A percentile compares a stretch with the other conserved stretches of the same genome.
Conservation (phyloP, 1,140 invertebrate species). For the Pseudomyrmex sp. region DNA sequence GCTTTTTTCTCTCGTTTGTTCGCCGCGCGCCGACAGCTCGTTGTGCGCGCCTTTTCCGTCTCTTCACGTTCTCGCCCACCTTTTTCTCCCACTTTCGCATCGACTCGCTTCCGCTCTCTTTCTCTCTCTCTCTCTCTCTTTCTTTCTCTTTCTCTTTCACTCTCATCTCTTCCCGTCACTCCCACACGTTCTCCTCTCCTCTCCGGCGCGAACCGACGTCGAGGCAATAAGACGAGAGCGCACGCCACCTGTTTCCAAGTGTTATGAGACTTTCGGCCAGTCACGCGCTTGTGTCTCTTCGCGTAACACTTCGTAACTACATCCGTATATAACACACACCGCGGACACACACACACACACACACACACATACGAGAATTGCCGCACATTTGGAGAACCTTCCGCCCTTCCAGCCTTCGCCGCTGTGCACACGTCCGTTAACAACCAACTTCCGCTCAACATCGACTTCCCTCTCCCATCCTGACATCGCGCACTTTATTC, state of each 20-base stretch:
- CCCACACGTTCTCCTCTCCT: constrained; percentile 3
- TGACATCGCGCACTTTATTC: constrained; percentile 21
- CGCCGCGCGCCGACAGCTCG: constrained; percentile 18
- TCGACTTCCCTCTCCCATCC: constrained; percentile 41
- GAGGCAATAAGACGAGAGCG: constrained; percentile 78
- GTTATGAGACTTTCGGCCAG: constrained; percentile 81
- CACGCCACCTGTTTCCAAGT: constrained; percentile 82
- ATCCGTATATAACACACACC: constrained; percentile 43
- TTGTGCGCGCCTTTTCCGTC: constrained; percentile 15
- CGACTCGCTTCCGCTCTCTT: neutral
- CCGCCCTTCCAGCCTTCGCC: neutral
- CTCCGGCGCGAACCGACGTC: constrained; percentile 52
- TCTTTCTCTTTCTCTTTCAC: neutral
- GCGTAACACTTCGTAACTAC: constrained; percentile 62
- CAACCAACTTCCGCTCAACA: constrained; percentile 14
- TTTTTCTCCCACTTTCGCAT: neutral
- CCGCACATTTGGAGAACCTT: constrained; percentile 21
- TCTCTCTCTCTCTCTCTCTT: constrained; percentile 18
- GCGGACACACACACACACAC: constrained; percentile 32
- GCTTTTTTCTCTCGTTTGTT: constrained; percentile 24
- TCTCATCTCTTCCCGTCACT: constrained; percentile 21
- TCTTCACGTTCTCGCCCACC: constrained; percentile 35
- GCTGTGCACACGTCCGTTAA: no score
- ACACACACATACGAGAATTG: neutral
- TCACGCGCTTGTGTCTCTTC: constrained; percentile 70